Evolutionary conservation across 2,113 vertebrate species (phyloP), one percentile per base, ranked within the genome.

Genomic region (Oophaga pumilio): DNA sequence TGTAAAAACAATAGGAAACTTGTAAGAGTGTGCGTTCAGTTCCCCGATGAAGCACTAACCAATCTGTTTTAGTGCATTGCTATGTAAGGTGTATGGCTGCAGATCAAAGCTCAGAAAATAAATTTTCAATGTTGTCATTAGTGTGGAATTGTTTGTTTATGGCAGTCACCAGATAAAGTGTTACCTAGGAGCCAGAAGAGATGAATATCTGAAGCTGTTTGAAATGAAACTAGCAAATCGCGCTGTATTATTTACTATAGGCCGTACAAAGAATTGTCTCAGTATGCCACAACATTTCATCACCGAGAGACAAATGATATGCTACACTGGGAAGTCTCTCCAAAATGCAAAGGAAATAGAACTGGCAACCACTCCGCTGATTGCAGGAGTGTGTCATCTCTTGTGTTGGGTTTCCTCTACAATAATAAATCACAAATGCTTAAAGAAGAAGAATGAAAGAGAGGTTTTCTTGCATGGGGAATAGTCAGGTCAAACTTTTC

Each of bases 101-200:
- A 15, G 52, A 26, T 26, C 11, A 24, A 56, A 11, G 14, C 26
- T 18, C 3, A 28, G 9, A 60, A 43, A 2, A 80, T 3, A 28
- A 57, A 57, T 14, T 56, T 59, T 18, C 24, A 59, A 33, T 28
- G 24, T 80, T 80, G 24, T 60, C 20, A 50, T 8, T 33, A 15
- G 53, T 26, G 52, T 78, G 52, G 20, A 79, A 26, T 79, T 79
- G 57, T 79, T 79, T 28, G 76, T 79, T 59, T 57, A 57, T 26
- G 28, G 8, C 43, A 57, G 53, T 4, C 52, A 59, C 3, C 24
- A 33, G 56, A 80, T 57, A 80, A 59, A 80, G 20, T 33, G 56
- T 80, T 80, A 60, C 56, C 53, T 60, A 13, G 56, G 26, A 80
- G 76, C 53, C n/a, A 79, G 77, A 59, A 33, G 20, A 64, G 26